These are phyloP conservation scores for Nomia melanderi DNA, from an alignment of 1,140 invertebrate species.

Conservation along the genomic window DNA sequence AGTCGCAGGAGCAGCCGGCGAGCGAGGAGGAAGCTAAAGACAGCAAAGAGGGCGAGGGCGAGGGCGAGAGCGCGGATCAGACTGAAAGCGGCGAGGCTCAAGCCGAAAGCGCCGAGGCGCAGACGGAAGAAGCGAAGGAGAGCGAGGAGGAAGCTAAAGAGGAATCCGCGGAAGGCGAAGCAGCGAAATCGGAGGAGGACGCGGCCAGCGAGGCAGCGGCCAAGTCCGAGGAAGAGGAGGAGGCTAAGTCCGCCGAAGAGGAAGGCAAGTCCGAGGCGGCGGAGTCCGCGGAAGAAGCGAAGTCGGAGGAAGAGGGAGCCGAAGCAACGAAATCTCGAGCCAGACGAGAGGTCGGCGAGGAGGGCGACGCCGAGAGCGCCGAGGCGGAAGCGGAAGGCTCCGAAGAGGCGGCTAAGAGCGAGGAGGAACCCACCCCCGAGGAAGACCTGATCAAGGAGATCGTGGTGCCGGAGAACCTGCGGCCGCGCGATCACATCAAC, in stretches of 20 bases:
- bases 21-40: slow-evolving; percentile 37
- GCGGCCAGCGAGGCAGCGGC: background rate
- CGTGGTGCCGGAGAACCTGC: slow-evolving; percentile 88
- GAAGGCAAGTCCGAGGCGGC: slow-evolving; percentile 42
- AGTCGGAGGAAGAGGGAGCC: slow-evolving; percentile 22
- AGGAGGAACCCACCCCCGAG: slow-evolving; percentile 73
- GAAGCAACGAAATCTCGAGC: slow-evolving; percentile 43
- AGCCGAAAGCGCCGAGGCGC: background rate
- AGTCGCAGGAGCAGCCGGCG: slow-evolving; percentile 15
- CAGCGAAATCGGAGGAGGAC: slow-evolving; percentile 36
- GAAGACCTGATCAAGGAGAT: slow-evolving; percentile 85
- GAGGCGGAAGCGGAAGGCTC: slow-evolving; percentile 76
- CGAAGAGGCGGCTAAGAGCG: slow-evolving; percentile 54
- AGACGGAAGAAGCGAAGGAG: slow-evolving; percentile 23
- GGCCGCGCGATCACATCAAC: slow-evolving; percentile 90
- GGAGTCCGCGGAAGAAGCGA: slow-evolving; percentile 21
- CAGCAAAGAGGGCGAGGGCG: slow-evolving; percentile 33
- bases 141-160: slow-evolving; percentile 13
- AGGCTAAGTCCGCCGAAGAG: slow-evolving; percentile 27
- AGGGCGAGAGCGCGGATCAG: slow-evolving; percentile 17
- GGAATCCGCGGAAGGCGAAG: slow-evolving; percentile 32
- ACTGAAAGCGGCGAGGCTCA: slow-evolving; percentile 26
- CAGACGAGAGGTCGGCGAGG: slow-evolving; percentile 44
- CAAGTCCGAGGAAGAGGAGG: slow-evolving; percentile 34
- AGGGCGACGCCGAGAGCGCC: slow-evolving; percentile 73